These are phyloP conservation scores for Pionites leucogaster DNA, from an alignment of 2,113 vertebrate species.

Conservation along the genomic window DNA sequence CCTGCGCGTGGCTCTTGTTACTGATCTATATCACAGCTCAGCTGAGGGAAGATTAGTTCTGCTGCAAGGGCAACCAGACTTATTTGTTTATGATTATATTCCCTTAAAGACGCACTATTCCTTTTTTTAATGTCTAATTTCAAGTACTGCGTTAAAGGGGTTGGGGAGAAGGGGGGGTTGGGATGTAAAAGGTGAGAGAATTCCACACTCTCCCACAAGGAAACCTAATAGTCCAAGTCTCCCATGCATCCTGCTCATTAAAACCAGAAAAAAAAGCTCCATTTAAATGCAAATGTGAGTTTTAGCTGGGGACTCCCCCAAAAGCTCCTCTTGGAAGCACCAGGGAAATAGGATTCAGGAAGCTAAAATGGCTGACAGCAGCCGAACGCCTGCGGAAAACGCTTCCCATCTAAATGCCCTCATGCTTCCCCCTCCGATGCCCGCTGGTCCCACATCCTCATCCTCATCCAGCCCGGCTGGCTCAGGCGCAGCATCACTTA, in stretches of 20 bases:
- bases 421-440: background rate
- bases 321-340: constrained; percentile 64
- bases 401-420: background rate
- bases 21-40: constrained; percentile 80
- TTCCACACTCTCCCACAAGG: constrained; percentile 69
- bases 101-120: constrained; percentile 49
- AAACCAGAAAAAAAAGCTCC: constrained; percentile 74
- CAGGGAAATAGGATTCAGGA: constrained; percentile 64
- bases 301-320: constrained; percentile 73
- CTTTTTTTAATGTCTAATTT: constrained; percentile 27
- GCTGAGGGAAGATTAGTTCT: constrained; percentile 80
- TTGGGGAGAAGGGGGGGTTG: background rate
- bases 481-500: background rate
- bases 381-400: background rate
- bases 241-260: constrained; percentile 83
- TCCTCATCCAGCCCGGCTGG: background rate
- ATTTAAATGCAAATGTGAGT: constrained; percentile 87
- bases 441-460: background rate
- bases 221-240: constrained; percentile 81
- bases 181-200: constrained; percentile 59
- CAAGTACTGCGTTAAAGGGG: background rate
- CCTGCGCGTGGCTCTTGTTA: constrained; percentile 77
- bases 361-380: constrained; percentile 68
- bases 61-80: constrained; percentile 77
- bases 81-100: constrained; percentile 84